phyloP scores from a whole-genome alignment of 2,113 vertebrate species.

The Neolamprologus modestus region DNA sequence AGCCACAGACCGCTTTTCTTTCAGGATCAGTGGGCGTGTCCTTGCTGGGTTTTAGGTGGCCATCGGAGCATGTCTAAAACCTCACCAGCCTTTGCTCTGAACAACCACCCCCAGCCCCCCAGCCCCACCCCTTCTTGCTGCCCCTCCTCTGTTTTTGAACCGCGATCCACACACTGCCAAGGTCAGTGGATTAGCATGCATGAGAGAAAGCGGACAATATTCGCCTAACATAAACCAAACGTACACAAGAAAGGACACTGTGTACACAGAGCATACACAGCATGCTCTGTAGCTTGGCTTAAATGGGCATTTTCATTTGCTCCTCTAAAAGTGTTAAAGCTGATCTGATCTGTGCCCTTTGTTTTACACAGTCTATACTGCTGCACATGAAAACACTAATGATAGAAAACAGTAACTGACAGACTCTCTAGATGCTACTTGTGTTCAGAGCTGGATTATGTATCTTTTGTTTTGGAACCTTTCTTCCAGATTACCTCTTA shows the following conservation, averaged over 20 bases:
- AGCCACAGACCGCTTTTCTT: conserved; percentile 35
- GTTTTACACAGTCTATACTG: neutral
- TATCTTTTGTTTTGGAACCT: neutral
- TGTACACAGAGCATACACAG: neutral
- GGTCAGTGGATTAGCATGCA: conserved; percentile 61
- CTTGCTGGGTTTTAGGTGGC: conserved; percentile 34
- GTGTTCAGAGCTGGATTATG: neutral
- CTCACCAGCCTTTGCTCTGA: conserved; percentile 34
- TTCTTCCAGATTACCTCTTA: neutral
- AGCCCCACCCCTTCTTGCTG: neutral
- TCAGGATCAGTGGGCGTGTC: conserved; percentile 55
- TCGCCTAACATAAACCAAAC: conserved; percentile 18
- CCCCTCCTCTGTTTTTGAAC: conserved; percentile 20
- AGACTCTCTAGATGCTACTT: neutral
- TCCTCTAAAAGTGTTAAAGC: neutral
- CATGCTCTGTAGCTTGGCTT: neutral
- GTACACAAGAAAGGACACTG: conserved; percentile 5
- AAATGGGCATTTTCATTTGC: neutral
- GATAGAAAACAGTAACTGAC: neutral
- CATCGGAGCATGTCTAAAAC: conserved; percentile 56
- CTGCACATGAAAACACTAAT: neutral
- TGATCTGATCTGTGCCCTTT: neutral
- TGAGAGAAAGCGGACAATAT: conserved; percentile 53
- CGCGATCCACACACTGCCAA: conserved; percentile 40
- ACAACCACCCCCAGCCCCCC: neutral